Percentiles rank a stretch among this genome's conserved stretches.
Evolutionary conservation across 1,140 invertebrate species (phyloP).

Genomic region (Platyscapa corneri): DNA sequence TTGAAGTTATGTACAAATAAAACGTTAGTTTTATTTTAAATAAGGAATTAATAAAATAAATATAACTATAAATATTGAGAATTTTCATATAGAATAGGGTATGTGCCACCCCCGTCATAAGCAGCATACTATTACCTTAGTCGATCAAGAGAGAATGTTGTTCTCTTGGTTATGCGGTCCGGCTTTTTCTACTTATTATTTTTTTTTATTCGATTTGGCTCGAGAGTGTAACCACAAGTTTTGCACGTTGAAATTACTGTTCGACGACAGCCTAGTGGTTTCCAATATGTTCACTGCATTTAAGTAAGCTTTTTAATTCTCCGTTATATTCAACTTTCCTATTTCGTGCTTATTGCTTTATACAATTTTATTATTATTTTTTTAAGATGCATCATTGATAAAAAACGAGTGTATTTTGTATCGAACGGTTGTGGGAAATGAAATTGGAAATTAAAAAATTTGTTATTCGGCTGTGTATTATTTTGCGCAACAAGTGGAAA

Average conservation of each 20-base stretch:
- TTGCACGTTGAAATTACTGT: slow-evolving; percentile 23
- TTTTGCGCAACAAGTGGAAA: slow-evolving; percentile 43
- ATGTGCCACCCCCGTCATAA: background rate
- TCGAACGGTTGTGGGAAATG: background rate
- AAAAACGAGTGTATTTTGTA: background rate
- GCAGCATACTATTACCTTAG: background rate
- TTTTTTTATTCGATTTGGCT: background rate
- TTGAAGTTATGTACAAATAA: background rate
- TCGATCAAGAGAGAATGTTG: background rate
- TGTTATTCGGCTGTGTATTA: background rate
- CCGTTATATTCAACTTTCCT: background rate
- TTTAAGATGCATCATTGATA: too few relatives aligned
- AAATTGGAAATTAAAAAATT: slow-evolving; percentile 16
- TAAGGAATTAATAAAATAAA: background rate
- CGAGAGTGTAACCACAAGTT: background rate
- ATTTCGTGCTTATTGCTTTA: background rate
- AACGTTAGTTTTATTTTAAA: background rate
- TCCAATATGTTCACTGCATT: background rate
- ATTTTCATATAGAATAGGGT: background rate
- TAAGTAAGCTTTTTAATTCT: background rate
- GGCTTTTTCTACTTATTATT: slow-evolving; percentile 22
- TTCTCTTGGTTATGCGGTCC: slow-evolving; percentile 23
- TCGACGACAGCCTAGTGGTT: background rate
- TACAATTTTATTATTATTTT: background rate
- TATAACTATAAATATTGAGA: background rate